Evolutionary conservation across 2,888 invertebrate genomes (phyloP).

Genomic region (Hypselothyrea guttata): DNA sequence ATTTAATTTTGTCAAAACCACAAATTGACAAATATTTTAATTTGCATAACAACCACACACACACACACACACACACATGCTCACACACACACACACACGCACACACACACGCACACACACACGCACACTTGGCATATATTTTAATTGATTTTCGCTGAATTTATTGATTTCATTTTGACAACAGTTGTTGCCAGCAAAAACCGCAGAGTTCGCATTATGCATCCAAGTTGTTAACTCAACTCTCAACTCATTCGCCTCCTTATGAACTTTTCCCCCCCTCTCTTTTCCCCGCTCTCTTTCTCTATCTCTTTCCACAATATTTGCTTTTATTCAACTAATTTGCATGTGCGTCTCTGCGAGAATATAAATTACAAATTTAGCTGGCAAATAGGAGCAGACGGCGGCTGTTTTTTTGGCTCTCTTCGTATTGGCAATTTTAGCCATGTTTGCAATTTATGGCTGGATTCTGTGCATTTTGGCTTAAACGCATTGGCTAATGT

Average conservation of each 20-base stretch:
- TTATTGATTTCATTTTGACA: slow-evolving; percentile 78
- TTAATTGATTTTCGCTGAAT: slow-evolving; percentile 77
- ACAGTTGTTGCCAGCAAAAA: slow-evolving; percentile 61
- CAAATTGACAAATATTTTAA: slow-evolving; percentile 78
- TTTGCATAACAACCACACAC: slow-evolving; percentile 55
- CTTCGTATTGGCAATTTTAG: slow-evolving; percentile 30
- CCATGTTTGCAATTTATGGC: slow-evolving; percentile 54
- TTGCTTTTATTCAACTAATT: slow-evolving; percentile 61
- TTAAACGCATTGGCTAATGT: too few relatives aligned
- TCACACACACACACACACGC: slow-evolving; percentile 18
- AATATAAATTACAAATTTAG: slow-evolving; percentile 54
- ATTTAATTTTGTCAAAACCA: slow-evolving; percentile 72
- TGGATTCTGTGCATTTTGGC: slow-evolving; percentile 8
- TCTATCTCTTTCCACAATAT: slow-evolving; percentile 19
- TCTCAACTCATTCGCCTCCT: slow-evolving; percentile 43
- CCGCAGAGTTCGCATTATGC: slow-evolving; percentile 31
- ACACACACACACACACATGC: slow-evolving; percentile 22
- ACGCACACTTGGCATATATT: slow-evolving; percentile 36
- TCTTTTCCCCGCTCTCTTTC: not conserved
- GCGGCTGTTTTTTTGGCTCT: slow-evolving; percentile 2
- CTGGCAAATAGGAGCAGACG: slow-evolving; percentile 21
- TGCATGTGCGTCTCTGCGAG: slow-evolving; percentile 67
- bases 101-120: slow-evolving; percentile 17
- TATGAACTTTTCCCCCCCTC: slow-evolving; percentile 19
- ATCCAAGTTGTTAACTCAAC: slow-evolving; percentile 34